phyloP scores from a whole-genome alignment of 2,888 invertebrate genomes.

The Polyploca ridens region DNA sequence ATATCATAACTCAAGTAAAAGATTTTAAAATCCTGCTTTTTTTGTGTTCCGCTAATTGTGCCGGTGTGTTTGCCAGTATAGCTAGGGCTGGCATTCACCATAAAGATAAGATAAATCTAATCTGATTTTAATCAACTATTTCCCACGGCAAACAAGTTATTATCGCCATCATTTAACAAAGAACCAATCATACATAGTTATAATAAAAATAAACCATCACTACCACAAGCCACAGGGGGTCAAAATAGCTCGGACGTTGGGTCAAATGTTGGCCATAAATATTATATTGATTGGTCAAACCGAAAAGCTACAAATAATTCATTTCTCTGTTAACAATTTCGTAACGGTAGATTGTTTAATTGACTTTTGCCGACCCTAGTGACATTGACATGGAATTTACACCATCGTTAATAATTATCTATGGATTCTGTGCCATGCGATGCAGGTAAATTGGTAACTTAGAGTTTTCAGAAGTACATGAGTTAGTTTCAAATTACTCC shows the following conservation, averaged over 20 bases:
- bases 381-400: background rate
- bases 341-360: background rate
- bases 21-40: no score
- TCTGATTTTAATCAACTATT: background rate
- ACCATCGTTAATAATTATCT: no score
- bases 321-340: background rate
- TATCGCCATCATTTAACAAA: background rate
- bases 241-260: background rate
- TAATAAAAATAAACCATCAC: background rate
- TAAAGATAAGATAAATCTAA: background rate
- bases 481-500: no score
- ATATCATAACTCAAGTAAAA: no score
- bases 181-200: background rate
- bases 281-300: constrained; percentile 3
- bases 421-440: no score
- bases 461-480: no score
- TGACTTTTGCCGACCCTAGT: background rate
- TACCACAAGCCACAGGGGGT: background rate
- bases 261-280: constrained; percentile 6
- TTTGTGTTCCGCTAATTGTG: no score
- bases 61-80: no score
- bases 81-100: no score
- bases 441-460: no score
- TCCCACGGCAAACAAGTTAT: background rate
- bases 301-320: background rate